Percentiles rank a stretch among this genome's conserved stretches.
phyloP scores from a whole-genome alignment of 2,113 vertebrate genomes.

The Bufo gargarizans region DNA sequence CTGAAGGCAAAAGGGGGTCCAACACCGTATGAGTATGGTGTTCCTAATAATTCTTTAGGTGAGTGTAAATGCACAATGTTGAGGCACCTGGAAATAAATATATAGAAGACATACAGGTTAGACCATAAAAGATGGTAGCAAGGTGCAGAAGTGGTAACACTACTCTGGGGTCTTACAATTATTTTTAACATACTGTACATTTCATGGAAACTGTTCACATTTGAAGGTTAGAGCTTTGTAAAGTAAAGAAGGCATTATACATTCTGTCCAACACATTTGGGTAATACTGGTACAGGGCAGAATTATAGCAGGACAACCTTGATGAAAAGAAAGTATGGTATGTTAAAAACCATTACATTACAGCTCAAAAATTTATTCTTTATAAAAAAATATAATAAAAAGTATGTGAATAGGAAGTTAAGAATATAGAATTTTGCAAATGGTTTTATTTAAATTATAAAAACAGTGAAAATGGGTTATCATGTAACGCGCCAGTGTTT shows the following conservation, averaged over 20 bases:
- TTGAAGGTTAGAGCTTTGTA: not conserved
- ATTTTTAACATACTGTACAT: not conserved
- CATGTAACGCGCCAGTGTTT: no score
- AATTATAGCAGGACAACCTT: not conserved
- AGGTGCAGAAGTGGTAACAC: no score
- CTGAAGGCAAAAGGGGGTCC: no score
- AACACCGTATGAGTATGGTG: no score
- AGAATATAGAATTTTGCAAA: not conserved
- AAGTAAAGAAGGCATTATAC: not conserved
- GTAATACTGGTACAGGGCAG: not conserved
- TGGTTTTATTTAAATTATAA: not conserved
- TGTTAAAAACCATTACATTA: not conserved
- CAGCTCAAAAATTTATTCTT: not conserved
- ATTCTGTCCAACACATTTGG: not conserved
- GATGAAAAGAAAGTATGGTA: not conserved
- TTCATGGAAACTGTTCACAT: not conserved
- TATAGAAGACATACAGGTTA: no score
- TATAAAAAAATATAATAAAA: not conserved
- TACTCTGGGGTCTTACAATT: no score
- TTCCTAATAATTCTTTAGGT: no score
- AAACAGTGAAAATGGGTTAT: not conserved
- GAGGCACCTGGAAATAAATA: no score
- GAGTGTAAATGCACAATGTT: no score
- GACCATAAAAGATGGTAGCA: no score
- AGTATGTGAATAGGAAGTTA: not conserved